Evolutionary conservation across 2,113 vertebrate genomes (phyloP).

Genomic region (Datnioides undecimradiatus): DNA sequence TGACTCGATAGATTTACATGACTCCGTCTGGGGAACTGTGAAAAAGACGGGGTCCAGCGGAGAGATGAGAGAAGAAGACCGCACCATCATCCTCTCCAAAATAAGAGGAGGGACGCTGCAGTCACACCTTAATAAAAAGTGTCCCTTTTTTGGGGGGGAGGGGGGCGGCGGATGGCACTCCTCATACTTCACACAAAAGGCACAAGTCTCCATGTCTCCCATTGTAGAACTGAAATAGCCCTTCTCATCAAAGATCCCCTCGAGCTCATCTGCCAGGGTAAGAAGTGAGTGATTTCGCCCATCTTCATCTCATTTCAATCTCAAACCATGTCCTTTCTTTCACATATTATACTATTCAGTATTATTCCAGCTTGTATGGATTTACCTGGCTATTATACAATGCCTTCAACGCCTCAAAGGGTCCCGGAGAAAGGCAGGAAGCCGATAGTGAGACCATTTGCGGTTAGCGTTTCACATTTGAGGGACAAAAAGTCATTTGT

Average conservation of each 20-base stretch:
- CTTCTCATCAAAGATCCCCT: conserved; percentile 72
- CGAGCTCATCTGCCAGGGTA: conserved; percentile 60
- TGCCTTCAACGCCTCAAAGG: conserved; percentile 50
- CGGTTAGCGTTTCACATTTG: conserved; percentile 28
- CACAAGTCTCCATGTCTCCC: conserved; percentile 57
- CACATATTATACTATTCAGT: conserved; percentile 60
- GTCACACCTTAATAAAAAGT: conserved; percentile 78
- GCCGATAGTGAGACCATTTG: conserved; percentile 44
- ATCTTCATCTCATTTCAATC: conserved; percentile 75
- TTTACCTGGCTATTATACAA: conserved; percentile 54
- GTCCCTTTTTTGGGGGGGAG: conserved; percentile 46
- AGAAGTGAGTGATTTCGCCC: conserved; percentile 59
- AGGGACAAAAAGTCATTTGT: conserved; percentile 40
- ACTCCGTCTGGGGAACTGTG: conserved; percentile 75
- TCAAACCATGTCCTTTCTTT: conserved; percentile 71
- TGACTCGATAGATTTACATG: conserved; percentile 83
- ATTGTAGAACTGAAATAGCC: conserved; percentile 71
- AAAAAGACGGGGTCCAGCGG: conserved; percentile 67
- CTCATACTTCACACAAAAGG: conserved; percentile 77
- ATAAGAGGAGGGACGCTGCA: conserved; percentile 65
- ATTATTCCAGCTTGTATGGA: conserved; percentile 58
- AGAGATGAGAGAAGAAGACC: conserved; percentile 53
- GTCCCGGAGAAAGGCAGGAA: conserved; percentile 34
- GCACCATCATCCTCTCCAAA: conserved; percentile 71
- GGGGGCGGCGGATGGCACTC: conserved; percentile 35